These are phyloP conservation scores for Ooceraea biroi DNA, from an alignment of 1,140 invertebrate genomes.

Conservation along the genomic window DNA sequence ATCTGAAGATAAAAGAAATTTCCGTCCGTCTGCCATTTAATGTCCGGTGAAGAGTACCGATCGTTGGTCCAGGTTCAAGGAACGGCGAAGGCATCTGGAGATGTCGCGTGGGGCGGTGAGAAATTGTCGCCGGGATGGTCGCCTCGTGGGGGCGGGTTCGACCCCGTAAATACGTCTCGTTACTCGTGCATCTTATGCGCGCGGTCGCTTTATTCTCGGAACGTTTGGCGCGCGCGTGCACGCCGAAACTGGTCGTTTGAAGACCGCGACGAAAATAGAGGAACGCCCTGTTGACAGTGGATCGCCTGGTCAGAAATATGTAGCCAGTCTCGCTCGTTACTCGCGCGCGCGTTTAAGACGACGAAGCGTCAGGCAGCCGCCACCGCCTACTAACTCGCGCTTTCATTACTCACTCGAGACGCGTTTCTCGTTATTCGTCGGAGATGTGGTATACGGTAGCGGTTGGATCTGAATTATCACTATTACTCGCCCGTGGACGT, in stretches of 20 bases:
- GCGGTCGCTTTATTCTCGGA: slow-evolving; percentile 70
- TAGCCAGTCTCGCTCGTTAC: slow-evolving; percentile 40
- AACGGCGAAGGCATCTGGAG: slow-evolving; percentile 12
- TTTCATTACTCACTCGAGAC: slow-evolving; percentile 44
- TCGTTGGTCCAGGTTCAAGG: slow-evolving; percentile 27
- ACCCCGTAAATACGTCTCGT: slow-evolving; percentile 57
- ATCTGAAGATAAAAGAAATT: no score
- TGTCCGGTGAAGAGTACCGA: neutral
- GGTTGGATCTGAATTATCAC: slow-evolving; percentile 12
- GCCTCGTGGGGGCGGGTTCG: neutral
- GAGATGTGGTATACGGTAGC: neutral
- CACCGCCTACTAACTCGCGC: neutral
- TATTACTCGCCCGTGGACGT: neutral
- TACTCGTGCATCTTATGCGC: slow-evolving; percentile 69
- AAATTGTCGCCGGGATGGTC: slow-evolving; percentile 1
- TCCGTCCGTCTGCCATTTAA: no score
- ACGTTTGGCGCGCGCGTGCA: slow-evolving; percentile 2
- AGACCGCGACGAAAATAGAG: slow-evolving; percentile 77
- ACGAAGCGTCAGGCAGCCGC: slow-evolving; percentile 22
- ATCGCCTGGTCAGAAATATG: slow-evolving; percentile 62
- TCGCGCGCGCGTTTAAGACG: slow-evolving; percentile 28
- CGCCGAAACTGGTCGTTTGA: neutral
- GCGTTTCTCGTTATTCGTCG: neutral
- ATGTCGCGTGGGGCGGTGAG: neutral
- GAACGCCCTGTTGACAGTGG: slow-evolving; percentile 69